phyloP scores from a whole-genome alignment of 1,140 invertebrate genomes.

The Meteorus sp. region DNA sequence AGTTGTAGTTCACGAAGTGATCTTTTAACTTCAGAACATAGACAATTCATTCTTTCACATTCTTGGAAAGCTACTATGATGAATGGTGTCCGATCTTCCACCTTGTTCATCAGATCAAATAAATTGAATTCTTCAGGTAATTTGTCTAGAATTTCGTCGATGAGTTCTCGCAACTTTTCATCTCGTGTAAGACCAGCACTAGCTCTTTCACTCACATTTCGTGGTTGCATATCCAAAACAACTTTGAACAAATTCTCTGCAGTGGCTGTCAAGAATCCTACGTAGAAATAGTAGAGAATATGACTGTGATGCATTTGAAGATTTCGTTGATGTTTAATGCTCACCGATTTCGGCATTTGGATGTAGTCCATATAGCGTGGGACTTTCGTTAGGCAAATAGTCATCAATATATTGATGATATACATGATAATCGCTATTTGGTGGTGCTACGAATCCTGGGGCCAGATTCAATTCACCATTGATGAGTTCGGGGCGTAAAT shows the following conservation, averaged over 20 bases:
- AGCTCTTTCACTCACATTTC: conserved; percentile 72
- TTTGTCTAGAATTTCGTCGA: conserved; percentile 90
- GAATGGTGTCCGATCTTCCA: conserved; percentile 87
- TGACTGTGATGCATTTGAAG: conserved; percentile 1
- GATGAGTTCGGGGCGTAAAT: conserved; percentile 81
- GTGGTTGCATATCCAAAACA: conserved; percentile 89
- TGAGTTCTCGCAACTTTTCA: conserved; percentile 78
- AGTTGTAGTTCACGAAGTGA: conserved; percentile 85
- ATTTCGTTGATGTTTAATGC: conserved; percentile 3
- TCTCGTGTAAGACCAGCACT: conserved; percentile 72
- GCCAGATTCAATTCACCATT: conserved; percentile 84
- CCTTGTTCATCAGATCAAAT: conserved; percentile 80
- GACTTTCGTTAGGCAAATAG: conserved; percentile 82
- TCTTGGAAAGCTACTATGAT: conserved; percentile 94
- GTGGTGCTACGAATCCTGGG: conserved; percentile 79
- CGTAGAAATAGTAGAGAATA: neutral
- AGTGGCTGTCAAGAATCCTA: conserved; percentile 77
- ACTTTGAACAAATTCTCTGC: conserved; percentile 87
- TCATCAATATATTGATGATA: conserved; percentile 93
- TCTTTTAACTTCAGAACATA: conserved; percentile 78
- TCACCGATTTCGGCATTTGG: conserved; percentile 92
- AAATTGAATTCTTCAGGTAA: conserved; percentile 89
- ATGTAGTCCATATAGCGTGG: conserved; percentile 88
- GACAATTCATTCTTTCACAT: conserved; percentile 91
- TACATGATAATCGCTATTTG: conserved; percentile 81